Evolutionary conservation across 2,797 vertebrate species (phyloP), one percentile per base, ranked within the genome.

Genomic region (Thamnophis elegans): DNA sequence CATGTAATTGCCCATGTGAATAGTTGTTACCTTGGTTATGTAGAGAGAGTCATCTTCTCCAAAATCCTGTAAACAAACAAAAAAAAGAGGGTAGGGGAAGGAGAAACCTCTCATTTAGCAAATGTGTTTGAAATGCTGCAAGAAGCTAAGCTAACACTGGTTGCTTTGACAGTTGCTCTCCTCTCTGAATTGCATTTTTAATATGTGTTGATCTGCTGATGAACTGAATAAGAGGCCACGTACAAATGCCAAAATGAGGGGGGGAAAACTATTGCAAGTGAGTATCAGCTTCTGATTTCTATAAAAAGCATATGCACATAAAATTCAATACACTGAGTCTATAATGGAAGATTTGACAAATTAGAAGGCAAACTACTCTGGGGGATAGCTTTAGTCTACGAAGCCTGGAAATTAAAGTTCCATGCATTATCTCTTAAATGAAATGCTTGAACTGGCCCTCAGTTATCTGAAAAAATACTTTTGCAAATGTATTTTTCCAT

Each of bases 1-100:
- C 96, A 98, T 99, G 97, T 99, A 99, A 97, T 99, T 99, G 94
- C 99, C 99, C 98, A 99, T 99, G 98, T 99, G 99, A 96, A 99
- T 97, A 54, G 99, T 99, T 92, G 99, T 99, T 98, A 99, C 99
- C 97, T 99, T 99, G 97, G 98, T 99, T 97, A 99, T 99, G 97
- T 99, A 99, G 93, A 99, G 98, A 91, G 99, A 99, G 96, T 98
- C 98, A 0, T 99, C 99, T 85, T 99, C 99, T 93, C 99, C 99
- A 92, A 99, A 99, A 98, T 99, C 99, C 99, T 99, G 98, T 20
- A 94, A 26, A 90, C 51, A 93, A 96, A 95, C 55, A 95, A 92
- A 94, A 96, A 95, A 96, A 93, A 95, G 85, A 97, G 95, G 89
- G 94, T 62, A 91, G 89, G 14, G 25, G 22, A 32, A 89, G 51